A percentile compares a stretch with the other conserved stretches of the same genome.
These are phyloP conservation scores for Leucoraja erinaceus DNA, from an alignment of 2,113 vertebrate species.

Conservation along the genomic window DNA sequence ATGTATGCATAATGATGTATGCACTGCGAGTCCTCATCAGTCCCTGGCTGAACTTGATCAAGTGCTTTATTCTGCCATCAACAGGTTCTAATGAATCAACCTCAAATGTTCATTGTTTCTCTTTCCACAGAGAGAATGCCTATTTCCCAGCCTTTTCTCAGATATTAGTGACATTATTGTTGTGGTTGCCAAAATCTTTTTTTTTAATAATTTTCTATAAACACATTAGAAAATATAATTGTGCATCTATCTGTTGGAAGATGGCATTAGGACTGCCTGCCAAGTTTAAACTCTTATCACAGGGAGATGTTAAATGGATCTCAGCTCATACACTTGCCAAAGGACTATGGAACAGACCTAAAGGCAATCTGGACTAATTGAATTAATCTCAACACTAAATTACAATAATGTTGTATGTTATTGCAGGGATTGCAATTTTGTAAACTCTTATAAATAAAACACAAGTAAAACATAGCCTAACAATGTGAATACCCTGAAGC, in stretches of 20 bases:
- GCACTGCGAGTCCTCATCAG: background rate
- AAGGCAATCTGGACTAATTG: background rate
- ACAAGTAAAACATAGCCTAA: background rate
- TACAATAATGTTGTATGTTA: background rate
- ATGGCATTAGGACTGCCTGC: background rate
- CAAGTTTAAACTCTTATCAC: background rate
- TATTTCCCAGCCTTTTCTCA: too few relatives aligned
- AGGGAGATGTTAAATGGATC: background rate
- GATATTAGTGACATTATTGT: background rate
- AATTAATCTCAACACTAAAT: background rate
- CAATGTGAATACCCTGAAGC: background rate
- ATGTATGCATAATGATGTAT: too few relatives aligned
- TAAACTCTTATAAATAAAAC: background rate
- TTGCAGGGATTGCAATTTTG: background rate
- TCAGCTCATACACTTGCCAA: background rate
- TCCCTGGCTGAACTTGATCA: background rate
- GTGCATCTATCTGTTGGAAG: background rate
- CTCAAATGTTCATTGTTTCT: too few relatives aligned
- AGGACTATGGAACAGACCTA: background rate
- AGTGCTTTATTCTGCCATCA: background rate
- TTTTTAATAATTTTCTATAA: background rate
- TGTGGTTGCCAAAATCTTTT: background rate
- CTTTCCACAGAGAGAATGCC: too few relatives aligned
- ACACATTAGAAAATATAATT: background rate
- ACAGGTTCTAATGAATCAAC: too few relatives aligned